Conservation (phyloP, 2,113 vertebrate genomes). For the Zapornia atra region DNA sequence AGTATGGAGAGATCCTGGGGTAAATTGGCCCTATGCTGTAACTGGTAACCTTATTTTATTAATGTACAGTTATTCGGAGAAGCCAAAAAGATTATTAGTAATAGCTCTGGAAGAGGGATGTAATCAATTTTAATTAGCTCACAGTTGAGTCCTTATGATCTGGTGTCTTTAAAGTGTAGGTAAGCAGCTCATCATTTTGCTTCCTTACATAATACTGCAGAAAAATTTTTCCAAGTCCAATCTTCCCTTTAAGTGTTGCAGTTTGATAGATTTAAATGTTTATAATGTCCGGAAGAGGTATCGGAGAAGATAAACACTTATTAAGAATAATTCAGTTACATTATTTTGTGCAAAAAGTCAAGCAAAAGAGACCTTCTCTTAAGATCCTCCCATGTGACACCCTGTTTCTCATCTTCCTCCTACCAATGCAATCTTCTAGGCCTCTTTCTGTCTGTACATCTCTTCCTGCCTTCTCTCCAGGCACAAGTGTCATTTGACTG, state of each 20-base stretch:
- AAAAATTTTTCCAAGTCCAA: not conserved
- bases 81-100: slow-evolving; percentile 35
- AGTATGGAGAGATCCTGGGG: not conserved
- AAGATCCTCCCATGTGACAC: not conserved
- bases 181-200: slow-evolving; percentile 20
- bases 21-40: not conserved
- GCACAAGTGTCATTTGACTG: not conserved
- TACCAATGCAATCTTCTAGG: not conserved
- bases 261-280: not conserved
- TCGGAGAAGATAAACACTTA: not conserved
- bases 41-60: slow-evolving; percentile 14
- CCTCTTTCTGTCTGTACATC: not conserved
- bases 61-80: not conserved
- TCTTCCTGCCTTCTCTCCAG: not conserved
- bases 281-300: not conserved
- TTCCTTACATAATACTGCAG: not conserved
- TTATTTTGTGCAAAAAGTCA: not conserved
- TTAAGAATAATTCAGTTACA: not conserved
- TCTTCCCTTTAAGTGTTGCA: not conserved
- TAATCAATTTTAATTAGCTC: slow-evolving; percentile 61
- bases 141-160: not conserved
- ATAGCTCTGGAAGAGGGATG: slow-evolving; percentile 25
- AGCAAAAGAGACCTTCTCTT: not conserved
- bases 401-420: not conserved
- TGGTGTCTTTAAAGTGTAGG: not conserved